phyloP scores from a whole-genome alignment of 37 sponge, comb jelly and placozoan genomes.

The Beroe ovata region DNA sequence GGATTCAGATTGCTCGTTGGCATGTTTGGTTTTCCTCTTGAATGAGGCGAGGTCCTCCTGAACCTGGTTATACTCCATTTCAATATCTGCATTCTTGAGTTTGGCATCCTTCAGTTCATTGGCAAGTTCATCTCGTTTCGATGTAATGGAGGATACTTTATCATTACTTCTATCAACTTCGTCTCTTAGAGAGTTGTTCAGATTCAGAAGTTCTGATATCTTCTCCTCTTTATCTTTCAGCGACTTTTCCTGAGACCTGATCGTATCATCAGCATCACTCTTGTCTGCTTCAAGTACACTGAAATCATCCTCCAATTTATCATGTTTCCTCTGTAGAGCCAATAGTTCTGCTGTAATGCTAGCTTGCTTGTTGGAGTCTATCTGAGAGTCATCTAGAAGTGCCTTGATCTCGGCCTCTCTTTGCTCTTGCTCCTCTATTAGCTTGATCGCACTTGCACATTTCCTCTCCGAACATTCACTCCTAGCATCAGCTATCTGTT shows the following conservation, averaged over 20 bases:
- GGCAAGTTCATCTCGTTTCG: conserved; percentile 12
- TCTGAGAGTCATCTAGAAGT: neutral
- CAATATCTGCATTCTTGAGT: conserved; percentile 10
- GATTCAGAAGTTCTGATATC: neutral
- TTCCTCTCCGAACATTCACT: neutral
- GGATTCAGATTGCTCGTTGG: conserved; percentile 4
- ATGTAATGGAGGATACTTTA: neutral
- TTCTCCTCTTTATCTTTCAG: conserved; percentile 3
- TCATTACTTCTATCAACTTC: conserved; percentile 14
- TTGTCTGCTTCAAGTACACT: neutral
- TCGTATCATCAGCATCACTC: neutral
- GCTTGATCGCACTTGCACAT: neutral
- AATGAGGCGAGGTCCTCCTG: neutral
- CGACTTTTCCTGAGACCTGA: neutral
- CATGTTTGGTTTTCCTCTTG: neutral
- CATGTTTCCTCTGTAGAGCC: neutral
- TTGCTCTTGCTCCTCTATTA: neutral
- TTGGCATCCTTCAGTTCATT: neutral
- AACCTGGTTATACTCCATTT: neutral
- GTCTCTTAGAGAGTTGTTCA: neutral
- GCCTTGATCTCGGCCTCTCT: neutral
- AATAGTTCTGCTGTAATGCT: neutral
- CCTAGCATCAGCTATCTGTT: neutral
- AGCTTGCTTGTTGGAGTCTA: neutral
- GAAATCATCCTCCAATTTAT: neutral